These are phyloP conservation scores for Microcebus lehilahytsara DNA, from an alignment of 2,113 vertebrate species.

Conservation along the genomic window DNA sequence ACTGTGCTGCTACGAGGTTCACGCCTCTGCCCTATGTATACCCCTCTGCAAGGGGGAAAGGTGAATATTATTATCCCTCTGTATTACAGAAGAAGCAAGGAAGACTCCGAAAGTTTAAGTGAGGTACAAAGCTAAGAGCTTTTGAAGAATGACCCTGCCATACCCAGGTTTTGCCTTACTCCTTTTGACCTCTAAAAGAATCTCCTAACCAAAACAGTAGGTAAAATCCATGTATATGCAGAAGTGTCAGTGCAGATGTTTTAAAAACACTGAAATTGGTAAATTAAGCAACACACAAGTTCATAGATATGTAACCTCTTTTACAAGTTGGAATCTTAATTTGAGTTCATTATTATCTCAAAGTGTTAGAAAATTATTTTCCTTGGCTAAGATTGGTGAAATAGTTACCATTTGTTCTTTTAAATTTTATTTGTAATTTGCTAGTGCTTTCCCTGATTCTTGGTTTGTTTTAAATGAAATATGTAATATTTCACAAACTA, in stretches of 20 bases:
- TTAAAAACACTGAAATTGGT: not conserved
- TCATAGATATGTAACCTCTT: not conserved
- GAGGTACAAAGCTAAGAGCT: not conserved
- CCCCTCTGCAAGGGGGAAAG: not conserved
- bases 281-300: not conserved
- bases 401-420: not conserved
- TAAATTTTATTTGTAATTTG: not conserved
- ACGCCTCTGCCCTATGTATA: not conserved
- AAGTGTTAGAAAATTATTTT: constrained; percentile 9
- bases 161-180: not conserved
- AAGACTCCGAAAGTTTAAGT: not conserved
- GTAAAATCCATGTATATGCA: not conserved
- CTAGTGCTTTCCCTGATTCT: not conserved
- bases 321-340: not conserved
- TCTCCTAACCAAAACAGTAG: not conserved
- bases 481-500: not conserved
- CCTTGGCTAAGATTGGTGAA: not conserved
- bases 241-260: not conserved
- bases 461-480: not conserved
- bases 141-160: not conserved
- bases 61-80: not conserved
- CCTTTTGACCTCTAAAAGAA: not conserved
- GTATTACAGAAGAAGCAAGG: not conserved
- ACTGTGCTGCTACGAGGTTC: not conserved
- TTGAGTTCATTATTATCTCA: not conserved